These are phyloP conservation scores for Notoglanidium macrostoma DNA, from an alignment of 2,797 vertebrate genomes.

Conservation along the genomic window DNA sequence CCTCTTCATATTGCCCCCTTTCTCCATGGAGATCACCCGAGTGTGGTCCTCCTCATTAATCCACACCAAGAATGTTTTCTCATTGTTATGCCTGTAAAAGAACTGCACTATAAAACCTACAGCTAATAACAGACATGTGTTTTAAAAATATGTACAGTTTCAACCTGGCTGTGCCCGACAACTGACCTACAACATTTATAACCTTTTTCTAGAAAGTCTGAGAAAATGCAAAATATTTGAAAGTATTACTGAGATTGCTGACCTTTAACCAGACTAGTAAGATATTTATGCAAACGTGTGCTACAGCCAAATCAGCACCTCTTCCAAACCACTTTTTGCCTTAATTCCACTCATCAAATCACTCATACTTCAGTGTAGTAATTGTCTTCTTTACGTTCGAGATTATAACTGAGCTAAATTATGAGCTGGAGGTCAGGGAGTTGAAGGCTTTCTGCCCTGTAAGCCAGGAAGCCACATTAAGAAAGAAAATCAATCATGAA, in stretches of 20 bases:
- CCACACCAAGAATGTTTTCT: constrained; percentile 97
- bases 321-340: neutral
- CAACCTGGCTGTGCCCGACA: neutral
- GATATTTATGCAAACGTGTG: neutral
- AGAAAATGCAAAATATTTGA: neutral
- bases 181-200: neutral
- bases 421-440: constrained; percentile 25
- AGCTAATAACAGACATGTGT: neutral
- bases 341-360: neutral
- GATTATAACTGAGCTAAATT: constrained; percentile 52
- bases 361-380: neutral
- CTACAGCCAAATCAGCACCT: neutral
- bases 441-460: constrained; percentile 30
- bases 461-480: constrained; percentile 25
- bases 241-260: neutral
- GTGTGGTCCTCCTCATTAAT: constrained; percentile 98
- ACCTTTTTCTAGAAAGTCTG: neutral
- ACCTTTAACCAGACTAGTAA: neutral
- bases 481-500: constrained; percentile 64
- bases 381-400: neutral
- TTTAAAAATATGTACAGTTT: neutral
- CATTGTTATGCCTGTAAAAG: constrained; percentile 89
- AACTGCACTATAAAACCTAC: constrained; percentile 3
- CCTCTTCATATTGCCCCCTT: constrained; percentile 97
- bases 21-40: constrained; percentile 98